Evolutionary conservation across 2,888 invertebrate species (phyloP).

Genomic region (Lydus trimaculatus): DNA sequence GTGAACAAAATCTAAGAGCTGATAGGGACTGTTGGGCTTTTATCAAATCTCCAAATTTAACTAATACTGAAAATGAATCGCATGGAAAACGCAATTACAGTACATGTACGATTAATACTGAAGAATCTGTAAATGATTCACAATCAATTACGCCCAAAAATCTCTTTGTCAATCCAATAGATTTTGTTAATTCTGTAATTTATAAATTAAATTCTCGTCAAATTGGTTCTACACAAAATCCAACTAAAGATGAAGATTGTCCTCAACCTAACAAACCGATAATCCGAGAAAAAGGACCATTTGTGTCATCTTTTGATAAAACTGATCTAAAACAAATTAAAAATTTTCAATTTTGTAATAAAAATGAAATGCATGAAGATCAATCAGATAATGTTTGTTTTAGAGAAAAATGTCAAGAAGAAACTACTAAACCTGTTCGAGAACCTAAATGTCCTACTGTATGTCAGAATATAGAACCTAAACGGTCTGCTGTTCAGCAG

Average conservation of each 20-base stretch:
- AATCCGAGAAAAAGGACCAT: too few species aligned
- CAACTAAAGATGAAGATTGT: too few species aligned
- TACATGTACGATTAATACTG: conserved; percentile 4
- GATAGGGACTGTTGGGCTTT: conserved; percentile 41
- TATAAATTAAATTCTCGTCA: too few species aligned
- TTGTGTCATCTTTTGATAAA: too few species aligned
- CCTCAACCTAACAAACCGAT: too few species aligned
- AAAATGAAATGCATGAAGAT: neutral
- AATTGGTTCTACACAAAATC: too few species aligned
- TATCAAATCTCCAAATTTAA: conserved; percentile 8
- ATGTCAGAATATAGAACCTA: neutral
- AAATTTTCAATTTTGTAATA: neutral
- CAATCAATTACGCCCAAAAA: neutral
- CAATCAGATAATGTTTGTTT: neutral
- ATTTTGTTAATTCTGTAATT: too few species aligned
- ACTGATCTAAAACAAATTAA: too few species aligned
- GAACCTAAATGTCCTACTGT: too few species aligned
- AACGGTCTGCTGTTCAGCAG: too few species aligned
- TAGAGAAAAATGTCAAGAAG: neutral
- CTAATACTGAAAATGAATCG: neutral
- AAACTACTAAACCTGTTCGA: too few species aligned
- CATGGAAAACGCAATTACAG: neutral
- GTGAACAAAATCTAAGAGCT: conserved; percentile 23
- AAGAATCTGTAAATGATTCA: neutral
- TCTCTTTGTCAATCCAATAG: too few species aligned